phyloP scores from a whole-genome alignment of 2,113 vertebrate genomes.

The Brachyhypopomus occidentalis region DNA sequence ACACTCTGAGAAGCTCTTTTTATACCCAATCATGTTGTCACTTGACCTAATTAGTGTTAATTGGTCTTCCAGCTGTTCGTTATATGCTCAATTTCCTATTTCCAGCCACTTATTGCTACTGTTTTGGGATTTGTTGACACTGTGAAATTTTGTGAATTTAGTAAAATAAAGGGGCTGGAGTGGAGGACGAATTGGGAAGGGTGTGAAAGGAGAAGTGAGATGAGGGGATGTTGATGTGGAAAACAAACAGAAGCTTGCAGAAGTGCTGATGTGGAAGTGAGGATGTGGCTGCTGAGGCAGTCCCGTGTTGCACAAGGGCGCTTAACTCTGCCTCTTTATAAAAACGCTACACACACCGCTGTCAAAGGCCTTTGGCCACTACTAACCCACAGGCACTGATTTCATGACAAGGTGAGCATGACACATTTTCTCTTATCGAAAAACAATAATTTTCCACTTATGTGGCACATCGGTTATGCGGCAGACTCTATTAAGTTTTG shows the following conservation, averaged over 20 bases:
- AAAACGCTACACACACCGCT: conserved; percentile 8
- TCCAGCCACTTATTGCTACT: too few relatives aligned
- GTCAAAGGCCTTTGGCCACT: background rate
- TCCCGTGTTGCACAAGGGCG: conserved; percentile 26
- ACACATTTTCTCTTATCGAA: background rate
- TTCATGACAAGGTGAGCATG: conserved; percentile 17
- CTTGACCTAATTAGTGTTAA: too few relatives aligned
- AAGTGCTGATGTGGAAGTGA: conserved; percentile 27
- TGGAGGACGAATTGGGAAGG: too few relatives aligned
- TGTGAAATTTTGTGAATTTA: too few relatives aligned
- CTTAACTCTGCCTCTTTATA: background rate
- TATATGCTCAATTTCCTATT: too few relatives aligned
- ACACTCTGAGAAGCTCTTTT: too few relatives aligned
- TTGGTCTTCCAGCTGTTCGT: too few relatives aligned
- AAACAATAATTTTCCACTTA: background rate
- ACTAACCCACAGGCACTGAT: background rate
- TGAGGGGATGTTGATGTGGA: conserved; percentile 19
- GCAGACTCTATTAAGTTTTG: too few relatives aligned
- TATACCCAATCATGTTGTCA: too few relatives aligned
- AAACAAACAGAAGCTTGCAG: conserved; percentile 16
- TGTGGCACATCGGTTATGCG: too few relatives aligned
- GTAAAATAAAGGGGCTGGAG: too few relatives aligned
- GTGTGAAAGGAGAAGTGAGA: conserved; percentile 48
- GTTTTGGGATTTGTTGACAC: too few relatives aligned
- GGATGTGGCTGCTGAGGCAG: background rate